Conservation (phyloP, 2,113 vertebrate genomes). For the Ariopsis seemanni region DNA sequence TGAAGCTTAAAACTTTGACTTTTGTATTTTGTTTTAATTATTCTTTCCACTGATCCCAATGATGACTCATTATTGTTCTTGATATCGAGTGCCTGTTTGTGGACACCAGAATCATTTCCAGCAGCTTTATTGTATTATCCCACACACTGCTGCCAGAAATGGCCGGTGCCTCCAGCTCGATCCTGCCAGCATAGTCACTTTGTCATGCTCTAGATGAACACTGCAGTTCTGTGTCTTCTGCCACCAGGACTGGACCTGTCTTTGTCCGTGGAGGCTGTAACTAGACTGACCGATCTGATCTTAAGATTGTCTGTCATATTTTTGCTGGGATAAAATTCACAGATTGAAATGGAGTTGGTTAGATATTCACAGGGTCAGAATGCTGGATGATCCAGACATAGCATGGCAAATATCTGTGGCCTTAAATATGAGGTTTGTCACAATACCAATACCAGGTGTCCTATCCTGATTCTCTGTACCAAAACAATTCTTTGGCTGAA, state of each 20-base stretch:
- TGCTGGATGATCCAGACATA: not conserved
- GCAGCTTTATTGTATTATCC: constrained; percentile 52
- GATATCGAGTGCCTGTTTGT: constrained; percentile 41
- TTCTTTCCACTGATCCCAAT: not conserved
- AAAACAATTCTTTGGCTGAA: not conserved
- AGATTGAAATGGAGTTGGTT: not conserved
- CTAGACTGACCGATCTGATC: not conserved
- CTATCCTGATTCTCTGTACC: not conserved
- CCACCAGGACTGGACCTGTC: not conserved
- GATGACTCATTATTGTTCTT: constrained; percentile 48
- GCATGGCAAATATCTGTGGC: not conserved
- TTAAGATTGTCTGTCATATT: not conserved
- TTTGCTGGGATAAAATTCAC: not conserved
- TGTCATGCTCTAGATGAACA: not conserved
- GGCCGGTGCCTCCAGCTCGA: not conserved
- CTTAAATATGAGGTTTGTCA: not conserved
- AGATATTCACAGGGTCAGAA: not conserved
- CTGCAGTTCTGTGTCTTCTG: not conserved
- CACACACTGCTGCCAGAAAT: not conserved
- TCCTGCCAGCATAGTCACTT: not conserved
- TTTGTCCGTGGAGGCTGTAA: not conserved
- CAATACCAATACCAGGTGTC: not conserved
- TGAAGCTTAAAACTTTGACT: not conserved
- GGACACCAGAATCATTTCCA: constrained; percentile 46
- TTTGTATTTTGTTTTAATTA: not conserved